Evolutionary conservation across 2,113 vertebrate species (phyloP), one percentile per base, ranked within the genome.

Genomic region (Anolis sagrei): DNA sequence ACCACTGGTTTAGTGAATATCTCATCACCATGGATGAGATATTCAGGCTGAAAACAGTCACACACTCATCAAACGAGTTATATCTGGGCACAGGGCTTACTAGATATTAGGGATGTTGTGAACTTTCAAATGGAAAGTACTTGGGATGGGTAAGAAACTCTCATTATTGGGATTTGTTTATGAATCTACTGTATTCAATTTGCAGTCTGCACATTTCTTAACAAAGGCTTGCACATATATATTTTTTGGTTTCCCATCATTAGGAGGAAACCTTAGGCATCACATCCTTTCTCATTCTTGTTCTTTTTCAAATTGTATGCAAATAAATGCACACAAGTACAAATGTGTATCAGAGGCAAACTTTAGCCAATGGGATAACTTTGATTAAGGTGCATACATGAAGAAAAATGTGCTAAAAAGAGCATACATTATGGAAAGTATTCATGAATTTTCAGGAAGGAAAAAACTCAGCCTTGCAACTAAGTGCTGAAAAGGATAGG

Each of bases 1-100:
- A 44, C 39, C 39, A 44, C 39, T 44, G 39, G 39, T 44, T 44
- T 44, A 58, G 3, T 58, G 21, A 86, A 84, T 90, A 84, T n/a
- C n/a, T n/a, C n/a, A 86, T 27, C 91, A 21, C 0, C 0, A 86
- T 5, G 81, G 81, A 80, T 75, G 79, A 90, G 84, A 83, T 1
- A 19, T 91, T 87, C 23, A 29, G 34, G 23, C 13, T 36, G 7
- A 25, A 19, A 27, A 14, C 44, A 70, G 4, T 7, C 13, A n/a
- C 11, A 32, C 54, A 23, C 19, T 23, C n/a, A 32, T 77, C n/a
- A 21, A 21, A 77, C 32, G 76, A 62, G 3, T 21, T 21, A 36
- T 9, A 6, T 10, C 27, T 1, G 39, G 5, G 9, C 21, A 36
- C 11, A 8, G 10, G 11, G 21, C n/a, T 49, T 19, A 27, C 64